A percentile compares a stretch with the other conserved stretches of the same genome.
phyloP scores from a whole-genome alignment of 2,888 invertebrate genomes.

The Trissolcus brochymenae region DNA sequence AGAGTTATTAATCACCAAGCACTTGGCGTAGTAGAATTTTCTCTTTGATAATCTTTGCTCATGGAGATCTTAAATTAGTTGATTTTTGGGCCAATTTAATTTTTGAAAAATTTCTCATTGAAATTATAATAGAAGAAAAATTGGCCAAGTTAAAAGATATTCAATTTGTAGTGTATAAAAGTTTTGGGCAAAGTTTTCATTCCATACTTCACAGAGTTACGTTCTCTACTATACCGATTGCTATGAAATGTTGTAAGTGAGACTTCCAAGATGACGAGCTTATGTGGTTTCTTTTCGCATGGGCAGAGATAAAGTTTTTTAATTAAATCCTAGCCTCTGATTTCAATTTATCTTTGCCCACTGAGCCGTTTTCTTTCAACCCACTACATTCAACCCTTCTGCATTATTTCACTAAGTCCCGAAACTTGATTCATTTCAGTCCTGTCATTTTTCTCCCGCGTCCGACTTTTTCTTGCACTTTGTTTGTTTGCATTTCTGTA shows the following conservation, averaged over 20 bases:
- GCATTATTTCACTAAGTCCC: slow-evolving; percentile 49
- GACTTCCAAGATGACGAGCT: slow-evolving; percentile 51
- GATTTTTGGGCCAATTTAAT: no score
- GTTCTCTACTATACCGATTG: slow-evolving; percentile 39
- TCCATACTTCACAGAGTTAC: slow-evolving; percentile 27
- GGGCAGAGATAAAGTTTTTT: slow-evolving; percentile 68
- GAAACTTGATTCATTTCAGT: slow-evolving; percentile 61
- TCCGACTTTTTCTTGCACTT: slow-evolving; percentile 38
- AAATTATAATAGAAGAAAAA: no score
- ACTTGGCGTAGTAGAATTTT: no score
- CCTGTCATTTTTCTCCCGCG: slow-evolving; percentile 46
- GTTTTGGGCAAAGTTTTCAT: slow-evolving; percentile 40
- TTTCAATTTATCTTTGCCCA: slow-evolving; percentile 71
- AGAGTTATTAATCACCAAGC: no score
- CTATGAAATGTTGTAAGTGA: slow-evolving; percentile 48
- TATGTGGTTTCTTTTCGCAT: slow-evolving; percentile 55
- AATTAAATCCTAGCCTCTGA: slow-evolving; percentile 72
- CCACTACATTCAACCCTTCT: slow-evolving; percentile 42
- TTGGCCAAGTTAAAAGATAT: slow-evolving; percentile 10
- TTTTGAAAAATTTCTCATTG: no score
- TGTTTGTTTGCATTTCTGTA: slow-evolving; percentile 54
- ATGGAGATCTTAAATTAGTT: no score
- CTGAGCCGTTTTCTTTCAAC: slow-evolving; percentile 47
- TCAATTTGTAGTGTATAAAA: slow-evolving; percentile 10
- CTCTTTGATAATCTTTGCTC: no score